Base-by-base conservation (phyloP, 2,797 vertebrate genomes). In the Botia almorhae region DNA sequence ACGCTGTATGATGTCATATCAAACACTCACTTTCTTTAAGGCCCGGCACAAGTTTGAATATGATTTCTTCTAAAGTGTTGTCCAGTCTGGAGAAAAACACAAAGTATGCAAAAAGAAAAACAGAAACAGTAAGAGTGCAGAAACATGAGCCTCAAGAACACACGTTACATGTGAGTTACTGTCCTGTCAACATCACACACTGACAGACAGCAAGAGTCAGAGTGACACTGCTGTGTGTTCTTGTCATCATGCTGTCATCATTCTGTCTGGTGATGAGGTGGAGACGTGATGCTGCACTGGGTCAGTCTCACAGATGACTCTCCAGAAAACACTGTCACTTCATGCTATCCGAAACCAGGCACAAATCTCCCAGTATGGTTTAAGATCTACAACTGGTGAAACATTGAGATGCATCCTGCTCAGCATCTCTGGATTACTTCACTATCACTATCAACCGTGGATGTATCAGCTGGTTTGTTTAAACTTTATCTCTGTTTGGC, bases 41-140 rank as follows among this genome's bases (percentile, higher is more conserved):
- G 88, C 96, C 97, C 67, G 98, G 98, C 79, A 99, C 97, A 89
- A 99, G 92, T 90, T 99, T 99, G 94, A 98, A 99, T 91, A 99
- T 98, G 88, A 99, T 98, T 93, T 99, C 98, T 89, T 99, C 97
- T 92, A 99, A 93, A 19, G 97, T 99, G 90, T 99, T 99, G 93
- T 99, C 98, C 94, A 97, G 89, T 13, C 12, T 21, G n/a, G n/a
- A n/a, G n/a, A n/a, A n/a, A n/a, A n/a, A n/a, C n/a, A n/a, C n/a
- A n/a, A n/a, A n/a, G n/a, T n/a, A n/a, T n/a, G n/a, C n/a, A n/a
- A 26, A 10, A 50, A 23, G 11, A 21, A 50, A 12, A 10, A 12
- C 5, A 33, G 10, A 50, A 2, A 14, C 7, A 2, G 69, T 23
- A 48, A 10, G 50, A 43, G 5, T 51, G 10, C 7, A 53, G 11